Evolutionary conservation across 2,113 vertebrate genomes (phyloP).

Genomic region (Dromiciops gliroides): DNA sequence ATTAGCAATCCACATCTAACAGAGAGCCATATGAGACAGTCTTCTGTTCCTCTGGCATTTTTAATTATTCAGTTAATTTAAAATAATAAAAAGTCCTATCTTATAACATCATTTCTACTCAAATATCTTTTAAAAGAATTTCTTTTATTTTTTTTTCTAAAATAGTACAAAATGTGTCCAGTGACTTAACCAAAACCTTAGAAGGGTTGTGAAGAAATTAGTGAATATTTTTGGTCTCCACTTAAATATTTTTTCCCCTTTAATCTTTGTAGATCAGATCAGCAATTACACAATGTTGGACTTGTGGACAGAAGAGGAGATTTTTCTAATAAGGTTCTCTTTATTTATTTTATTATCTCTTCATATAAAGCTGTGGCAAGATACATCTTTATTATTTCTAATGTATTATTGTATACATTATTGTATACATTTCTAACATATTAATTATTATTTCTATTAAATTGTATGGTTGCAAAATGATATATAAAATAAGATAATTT

Average conservation of each 20-base stretch:
- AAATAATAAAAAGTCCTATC: slow-evolving; percentile 77
- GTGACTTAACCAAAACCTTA: slow-evolving; percentile 66
- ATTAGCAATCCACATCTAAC: slow-evolving; percentile 80
- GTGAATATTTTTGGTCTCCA: slow-evolving; percentile 68
- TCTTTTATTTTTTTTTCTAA: slow-evolving; percentile 48
- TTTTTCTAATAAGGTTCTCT: slow-evolving; percentile 57
- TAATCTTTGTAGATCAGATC: slow-evolving; percentile 26
- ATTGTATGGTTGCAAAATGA: not conserved
- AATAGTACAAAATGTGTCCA: not conserved
- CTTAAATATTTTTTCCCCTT: slow-evolving; percentile 64
- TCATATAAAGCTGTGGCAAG: slow-evolving; percentile 46
- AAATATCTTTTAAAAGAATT: slow-evolving; percentile 54
- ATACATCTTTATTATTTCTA: slow-evolving; percentile 34
- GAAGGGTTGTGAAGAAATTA: slow-evolving; percentile 60
- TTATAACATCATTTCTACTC: slow-evolving; percentile 70
- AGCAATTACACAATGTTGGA: slow-evolving; percentile 68
- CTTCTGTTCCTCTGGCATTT: slow-evolving; percentile 81
- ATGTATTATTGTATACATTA: no score
- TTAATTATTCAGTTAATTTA: slow-evolving; percentile 82
- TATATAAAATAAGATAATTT: not conserved
- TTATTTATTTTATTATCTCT: slow-evolving; percentile 61
- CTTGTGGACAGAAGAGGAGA: slow-evolving; percentile 63
- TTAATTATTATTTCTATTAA: no score
- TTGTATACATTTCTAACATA: slow-evolving; percentile 55
- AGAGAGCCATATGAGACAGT: slow-evolving; percentile 81